phyloP scores from a whole-genome alignment of 2,888 invertebrate genomes.

The Cantharis rustica region DNA sequence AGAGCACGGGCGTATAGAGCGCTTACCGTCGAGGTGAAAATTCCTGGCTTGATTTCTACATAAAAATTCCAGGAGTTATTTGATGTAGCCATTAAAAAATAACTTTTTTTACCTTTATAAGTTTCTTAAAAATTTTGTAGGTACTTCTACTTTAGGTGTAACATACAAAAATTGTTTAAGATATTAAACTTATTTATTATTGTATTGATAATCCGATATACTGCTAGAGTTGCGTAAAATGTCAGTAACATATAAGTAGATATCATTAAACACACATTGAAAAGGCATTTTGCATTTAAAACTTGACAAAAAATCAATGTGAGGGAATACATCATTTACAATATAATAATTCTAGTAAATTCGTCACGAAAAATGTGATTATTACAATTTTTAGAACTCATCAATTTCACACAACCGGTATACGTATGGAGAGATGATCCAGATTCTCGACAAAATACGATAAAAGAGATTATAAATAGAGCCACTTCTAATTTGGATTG shows the following conservation, averaged over 20 bases:
- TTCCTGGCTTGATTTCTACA: too few relatives aligned
- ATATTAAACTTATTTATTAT: too few relatives aligned
- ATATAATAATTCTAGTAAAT: background rate
- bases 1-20: too few relatives aligned
- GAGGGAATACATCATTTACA: background rate
- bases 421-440: conserved; percentile 94
- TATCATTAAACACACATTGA: background rate
- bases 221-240: background rate
- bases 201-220: background rate
- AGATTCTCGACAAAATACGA: conserved; percentile 87
- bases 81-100: too few relatives aligned
- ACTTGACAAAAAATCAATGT: background rate
- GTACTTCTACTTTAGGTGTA: too few relatives aligned
- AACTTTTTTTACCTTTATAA: too few relatives aligned
- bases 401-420: conserved; percentile 93
- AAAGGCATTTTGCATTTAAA: background rate
- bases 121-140: too few relatives aligned
- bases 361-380: background rate
- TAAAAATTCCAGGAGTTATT: too few relatives aligned
- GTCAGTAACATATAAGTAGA: background rate
- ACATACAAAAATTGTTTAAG: too few relatives aligned
- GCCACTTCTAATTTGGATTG: conserved; percentile 84
- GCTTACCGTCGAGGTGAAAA: too few relatives aligned
- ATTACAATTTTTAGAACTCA: conserved; percentile 71
- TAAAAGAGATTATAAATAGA: conserved; percentile 84